These are phyloP conservation scores for Tanytarsus gracilentus DNA, from an alignment of 2,888 invertebrate species.

Conservation along the genomic window DNA sequence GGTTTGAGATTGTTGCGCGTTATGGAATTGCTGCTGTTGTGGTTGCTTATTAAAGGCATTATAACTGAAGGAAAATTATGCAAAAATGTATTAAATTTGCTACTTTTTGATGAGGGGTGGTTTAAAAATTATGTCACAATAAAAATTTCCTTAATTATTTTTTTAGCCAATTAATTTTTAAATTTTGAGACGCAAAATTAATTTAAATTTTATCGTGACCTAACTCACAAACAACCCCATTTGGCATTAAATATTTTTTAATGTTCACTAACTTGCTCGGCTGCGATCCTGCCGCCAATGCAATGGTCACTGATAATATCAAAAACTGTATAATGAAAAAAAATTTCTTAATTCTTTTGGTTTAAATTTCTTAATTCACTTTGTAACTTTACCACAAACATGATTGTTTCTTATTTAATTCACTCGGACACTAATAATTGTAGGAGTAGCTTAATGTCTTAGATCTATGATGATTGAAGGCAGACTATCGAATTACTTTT, in stretches of 20 bases:
- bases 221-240: background rate
- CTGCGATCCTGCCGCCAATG: background rate
- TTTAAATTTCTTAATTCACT: background rate
- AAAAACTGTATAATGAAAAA: background rate
- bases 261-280: background rate
- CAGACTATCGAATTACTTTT: constrained; percentile 20
- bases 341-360: background rate
- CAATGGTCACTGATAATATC: background rate
- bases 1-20: background rate
- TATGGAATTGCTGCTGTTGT: constrained; percentile 6
- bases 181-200: background rate
- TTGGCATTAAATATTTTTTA: background rate
- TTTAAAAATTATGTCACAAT: background rate
- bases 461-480: constrained; percentile 6
- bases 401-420: background rate
- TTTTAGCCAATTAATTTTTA: too few relatives aligned
- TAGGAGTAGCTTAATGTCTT: background rate
- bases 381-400: background rate
- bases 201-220: background rate
- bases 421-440: background rate
- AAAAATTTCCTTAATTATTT: too few relatives aligned
- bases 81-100: background rate
- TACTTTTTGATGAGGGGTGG: background rate
- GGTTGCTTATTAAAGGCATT: constrained; percentile 24
- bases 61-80: background rate